Percentiles rank a stretch among this genome's conserved stretches.
These are phyloP conservation scores for Garrulus glandarius DNA, from an alignment of 2,797 vertebrate genomes.

Conservation along the genomic window DNA sequence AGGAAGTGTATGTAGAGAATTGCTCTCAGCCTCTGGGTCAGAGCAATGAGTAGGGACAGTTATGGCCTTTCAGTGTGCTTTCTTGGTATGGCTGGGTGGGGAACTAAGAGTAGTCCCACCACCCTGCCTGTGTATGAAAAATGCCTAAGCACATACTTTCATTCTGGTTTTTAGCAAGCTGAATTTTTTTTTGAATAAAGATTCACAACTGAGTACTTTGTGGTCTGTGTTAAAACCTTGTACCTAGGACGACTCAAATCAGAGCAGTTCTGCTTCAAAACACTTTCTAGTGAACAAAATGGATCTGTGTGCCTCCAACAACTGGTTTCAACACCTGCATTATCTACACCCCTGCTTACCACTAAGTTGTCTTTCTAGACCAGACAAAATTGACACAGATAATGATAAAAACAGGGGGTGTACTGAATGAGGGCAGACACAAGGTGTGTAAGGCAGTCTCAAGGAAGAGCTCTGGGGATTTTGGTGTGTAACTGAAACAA, in stretches of 20 bases:
- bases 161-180: not conserved
- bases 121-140: not conserved
- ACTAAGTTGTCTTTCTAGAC: not conserved
- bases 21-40: not conserved
- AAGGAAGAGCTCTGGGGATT: not conserved
- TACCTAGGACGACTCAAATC: not conserved
- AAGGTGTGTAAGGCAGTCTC: not conserved
- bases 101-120: not conserved
- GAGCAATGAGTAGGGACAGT: not conserved
- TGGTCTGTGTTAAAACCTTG: not conserved
- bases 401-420: not conserved
- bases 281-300: not conserved
- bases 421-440: not conserved
- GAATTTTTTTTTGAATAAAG: conserved; percentile 26
- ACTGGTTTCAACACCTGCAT: not conserved
- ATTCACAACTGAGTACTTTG: not conserved
- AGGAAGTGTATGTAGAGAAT: accelerated
- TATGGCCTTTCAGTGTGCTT: accelerated
- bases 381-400: not conserved
- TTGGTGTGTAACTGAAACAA: not conserved
- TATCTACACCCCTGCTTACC: not conserved
- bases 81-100: not conserved
- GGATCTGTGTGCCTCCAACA: not conserved
- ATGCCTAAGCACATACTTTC: not conserved
- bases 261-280: not conserved